A percentile compares a stretch with the other conserved stretches of the same genome.
These are phyloP conservation scores for Lepidocyrtoides sp. DNA, from an alignment of 2,888 invertebrate genomes.

Conservation along the genomic window DNA sequence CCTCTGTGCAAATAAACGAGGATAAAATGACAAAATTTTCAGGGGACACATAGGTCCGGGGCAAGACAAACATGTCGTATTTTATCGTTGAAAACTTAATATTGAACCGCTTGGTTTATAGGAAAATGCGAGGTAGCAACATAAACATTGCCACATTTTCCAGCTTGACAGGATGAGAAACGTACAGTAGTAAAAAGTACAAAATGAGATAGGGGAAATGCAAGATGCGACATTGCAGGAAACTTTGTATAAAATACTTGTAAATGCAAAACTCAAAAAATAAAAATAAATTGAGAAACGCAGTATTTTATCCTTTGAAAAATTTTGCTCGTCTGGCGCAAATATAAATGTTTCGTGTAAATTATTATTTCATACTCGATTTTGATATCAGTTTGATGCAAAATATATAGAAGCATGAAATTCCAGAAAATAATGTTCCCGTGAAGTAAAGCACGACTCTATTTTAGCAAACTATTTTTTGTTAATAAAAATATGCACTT, in stretches of 20 bases:
- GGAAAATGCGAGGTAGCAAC: slow-evolving; percentile 30
- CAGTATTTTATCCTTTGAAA: too few species aligned
- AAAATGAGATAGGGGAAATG: background rate
- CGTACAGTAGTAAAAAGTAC: background rate
- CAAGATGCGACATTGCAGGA: background rate
- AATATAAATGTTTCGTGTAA: too few species aligned
- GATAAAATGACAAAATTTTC: slow-evolving; percentile 64
- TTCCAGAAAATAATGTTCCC: too few species aligned
- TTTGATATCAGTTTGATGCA: too few species aligned
- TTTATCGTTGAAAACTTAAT: slow-evolving; percentile 36
- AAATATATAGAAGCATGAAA: too few species aligned
- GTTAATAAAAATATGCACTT: background rate
- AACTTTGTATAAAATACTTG: too few species aligned
- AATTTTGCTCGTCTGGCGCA: too few species aligned
- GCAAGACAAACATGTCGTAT: slow-evolving; percentile 44
- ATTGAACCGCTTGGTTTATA: background rate
- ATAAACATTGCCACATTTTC: background rate
- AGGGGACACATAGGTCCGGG: slow-evolving; percentile 45
- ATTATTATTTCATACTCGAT: too few species aligned
- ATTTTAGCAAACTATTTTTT: background rate
- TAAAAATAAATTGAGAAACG: too few species aligned
- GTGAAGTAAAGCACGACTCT: too few species aligned
- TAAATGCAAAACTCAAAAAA: too few species aligned
- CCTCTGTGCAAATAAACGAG: slow-evolving; percentile 68
- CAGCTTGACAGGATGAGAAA: background rate